Percentiles rank a stretch among this genome's conserved stretches.
These are phyloP conservation scores for Drosophila rhopaloa DNA, from an alignment of 1,140 invertebrate genomes.

Conservation along the genomic window DNA sequence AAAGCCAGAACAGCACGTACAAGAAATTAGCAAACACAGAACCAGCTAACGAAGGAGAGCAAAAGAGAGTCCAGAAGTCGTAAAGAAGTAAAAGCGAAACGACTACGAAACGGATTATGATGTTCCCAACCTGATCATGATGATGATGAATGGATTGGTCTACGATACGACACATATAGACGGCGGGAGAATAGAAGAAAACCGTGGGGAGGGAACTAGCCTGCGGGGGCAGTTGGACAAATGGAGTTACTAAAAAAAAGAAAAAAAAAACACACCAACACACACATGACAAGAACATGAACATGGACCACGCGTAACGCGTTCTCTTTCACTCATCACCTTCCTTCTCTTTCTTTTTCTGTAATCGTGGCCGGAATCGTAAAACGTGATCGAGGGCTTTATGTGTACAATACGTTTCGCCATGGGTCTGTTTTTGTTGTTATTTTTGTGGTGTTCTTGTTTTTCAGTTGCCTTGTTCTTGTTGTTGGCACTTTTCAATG, in stretches of 20 bases:
- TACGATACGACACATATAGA: conserved; percentile 39
- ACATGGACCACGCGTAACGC: conserved; percentile 78
- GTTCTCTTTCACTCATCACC: conserved; percentile 29
- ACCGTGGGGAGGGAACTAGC: conserved; percentile 12
- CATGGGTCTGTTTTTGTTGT: conserved; percentile 48
- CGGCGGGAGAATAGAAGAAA: conserved; percentile 1
- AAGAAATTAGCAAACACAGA: conserved; percentile 77
- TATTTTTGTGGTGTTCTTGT: conserved; percentile 28
- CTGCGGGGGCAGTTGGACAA: conserved; percentile 72
- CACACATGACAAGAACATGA: conserved; percentile 49
- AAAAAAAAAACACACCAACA: conserved; percentile 29
- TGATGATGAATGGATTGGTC: conserved; percentile 72
- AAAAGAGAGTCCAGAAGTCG: conserved; percentile 20
- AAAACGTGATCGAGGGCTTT: conserved; percentile 80
- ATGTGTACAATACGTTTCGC: conserved; percentile 71
- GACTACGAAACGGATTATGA: conserved; percentile 56
- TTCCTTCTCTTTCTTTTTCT: conserved; percentile 37
- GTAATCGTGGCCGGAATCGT: conserved; percentile 78
- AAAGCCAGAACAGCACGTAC: conserved; percentile 77
- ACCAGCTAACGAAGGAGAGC: conserved; percentile 4
- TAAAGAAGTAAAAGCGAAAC: conserved; percentile 73
- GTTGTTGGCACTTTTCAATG: conserved; percentile 51
- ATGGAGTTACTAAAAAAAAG: conserved; percentile 57
- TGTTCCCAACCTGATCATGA: conserved; percentile 62
- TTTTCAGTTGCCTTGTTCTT: conserved; percentile 32